Base-by-base conservation (phyloP, 2,797 vertebrate species). In the Poecilia gillii region DNA sequence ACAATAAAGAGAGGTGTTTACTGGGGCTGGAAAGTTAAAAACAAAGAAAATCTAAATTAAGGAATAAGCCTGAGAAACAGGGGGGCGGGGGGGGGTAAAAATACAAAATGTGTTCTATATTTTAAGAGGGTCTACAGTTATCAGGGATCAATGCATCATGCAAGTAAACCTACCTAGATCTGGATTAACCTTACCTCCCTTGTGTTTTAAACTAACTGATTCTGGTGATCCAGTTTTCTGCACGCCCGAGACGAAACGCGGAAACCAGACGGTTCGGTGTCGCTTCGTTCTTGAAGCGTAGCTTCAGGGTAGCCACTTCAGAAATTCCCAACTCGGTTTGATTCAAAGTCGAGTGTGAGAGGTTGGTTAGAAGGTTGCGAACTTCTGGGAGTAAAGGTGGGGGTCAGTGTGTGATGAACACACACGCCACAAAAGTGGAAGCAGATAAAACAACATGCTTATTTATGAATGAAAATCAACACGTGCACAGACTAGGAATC, bases 71-170 rank as follows among this genome's bases (percentile, higher is more conserved):
- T 77, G 59, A 0, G 73, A 78, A 57, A 75, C 80, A 84, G 85
- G 83, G 51, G 49, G 11, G 39, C 4, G 39, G 43, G 7, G 2
- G 7, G 2, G 72, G 45, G 76, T 46, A 28, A 45, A 39, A 31
- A 28, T 82, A 82, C 39, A 70, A 53, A 53, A 23, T 74, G 57
- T 66, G 83, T 45, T 79, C 18, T 71, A 51, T 68, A 23, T 47
- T 70, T 79, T 16, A 62, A 62, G 77, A 79, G 82, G 80, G 72
- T 41, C 72, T 90, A 80, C 46, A 79, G 77, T 78, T 72, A 72
- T 74, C 62, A 75, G 79, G 80, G 87, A 80, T 75, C 87, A 87
- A 90, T 82, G 86, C 18, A 84, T 90, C 94, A 94, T 94, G 93
- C 94, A 94, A 74, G 47, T 81, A 53, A 77, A 73, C 59, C 85